Base-by-base conservation (phyloP, 2,888 invertebrate genomes). In the Clanis bilineata region DNA sequence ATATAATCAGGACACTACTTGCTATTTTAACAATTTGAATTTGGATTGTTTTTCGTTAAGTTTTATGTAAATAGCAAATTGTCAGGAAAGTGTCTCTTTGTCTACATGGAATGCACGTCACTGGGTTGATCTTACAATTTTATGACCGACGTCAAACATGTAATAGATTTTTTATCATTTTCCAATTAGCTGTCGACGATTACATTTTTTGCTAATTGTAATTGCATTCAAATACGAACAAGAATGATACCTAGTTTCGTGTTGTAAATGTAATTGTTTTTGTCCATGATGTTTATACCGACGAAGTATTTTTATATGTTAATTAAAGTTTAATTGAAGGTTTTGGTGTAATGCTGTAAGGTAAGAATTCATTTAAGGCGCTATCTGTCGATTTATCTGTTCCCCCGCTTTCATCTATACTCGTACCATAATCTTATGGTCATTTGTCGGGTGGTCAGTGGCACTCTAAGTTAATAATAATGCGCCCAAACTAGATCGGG, bases 401-500 rank as follows among this genome's bases (percentile, higher is more conserved):
- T 66, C 55, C 62, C 59, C 58, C 58, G 63, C 69, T 71, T 72
- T 69, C 69, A 67, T 71, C 73, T 70, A 71, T 70, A 22, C 38
- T 45, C 64, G 64, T 67, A 67, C 63, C 63, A 66, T 74, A 73
- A 77, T 80, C 72, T 70, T 71, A 71, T 76, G 76, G 70, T 74
- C 73, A 80, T 79, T 79, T 79, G 77, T 79, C 73, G 71, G 73
- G 71, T 83, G 85, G 83, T 79, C 84, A 77, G 76, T 79, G 74
- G 81, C 80, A 82, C 76, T 82, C 73, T 80, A 82, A 84, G 88
- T 86, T 91, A 90, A 91, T 90, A 90, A 89, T 90, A 90, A 88
- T 86, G 83, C 85, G 86, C 91, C 91, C 90, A 90, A 91, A 92
- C 90, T 91, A 92, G 91, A 92, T 77, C 90, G 88, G 90, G 90